phyloP scores from a whole-genome alignment of 2,113 vertebrate species.

The Eidolon helvum region DNA sequence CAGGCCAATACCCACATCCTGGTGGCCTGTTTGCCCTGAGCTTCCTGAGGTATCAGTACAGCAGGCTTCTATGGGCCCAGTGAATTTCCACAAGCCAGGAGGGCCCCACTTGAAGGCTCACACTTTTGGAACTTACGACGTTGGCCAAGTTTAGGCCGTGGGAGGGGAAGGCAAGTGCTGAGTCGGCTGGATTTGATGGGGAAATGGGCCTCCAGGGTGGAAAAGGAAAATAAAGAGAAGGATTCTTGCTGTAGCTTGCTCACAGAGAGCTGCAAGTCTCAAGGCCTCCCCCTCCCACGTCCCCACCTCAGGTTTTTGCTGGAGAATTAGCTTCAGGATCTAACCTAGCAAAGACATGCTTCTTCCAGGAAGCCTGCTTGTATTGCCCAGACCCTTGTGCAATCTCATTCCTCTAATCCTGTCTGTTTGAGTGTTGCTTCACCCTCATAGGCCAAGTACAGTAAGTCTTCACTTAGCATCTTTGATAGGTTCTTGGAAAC shows the following conservation, averaged over 20 bases:
- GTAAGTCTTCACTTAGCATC: not conserved
- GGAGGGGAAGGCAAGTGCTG: constrained; percentile 59
- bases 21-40: not conserved
- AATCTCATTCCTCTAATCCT: not conserved
- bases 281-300: not conserved
- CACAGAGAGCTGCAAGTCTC: not conserved
- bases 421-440: not conserved
- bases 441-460: not conserved
- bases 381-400: not conserved
- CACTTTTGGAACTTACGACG: constrained; percentile 61
- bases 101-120: constrained; percentile 53
- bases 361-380: constrained; percentile 33
- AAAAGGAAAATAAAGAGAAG: constrained; percentile 62
- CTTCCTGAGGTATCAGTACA: not conserved
- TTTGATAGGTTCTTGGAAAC: not conserved
- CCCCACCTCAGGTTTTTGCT: not conserved
- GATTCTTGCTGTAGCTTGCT: constrained; percentile 57
- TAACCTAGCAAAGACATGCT: not conserved
- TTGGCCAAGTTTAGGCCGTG: constrained; percentile 61
- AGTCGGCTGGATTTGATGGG: constrained; percentile 32
- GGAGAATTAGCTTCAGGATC: not conserved
- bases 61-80: not conserved
- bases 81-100: constrained; percentile 61
- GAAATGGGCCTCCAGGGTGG: constrained; percentile 61
- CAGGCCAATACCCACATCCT: not conserved